These are phyloP conservation scores for Fragum fragum DNA, from an alignment of 2,888 invertebrate genomes.

Conservation along the genomic window DNA sequence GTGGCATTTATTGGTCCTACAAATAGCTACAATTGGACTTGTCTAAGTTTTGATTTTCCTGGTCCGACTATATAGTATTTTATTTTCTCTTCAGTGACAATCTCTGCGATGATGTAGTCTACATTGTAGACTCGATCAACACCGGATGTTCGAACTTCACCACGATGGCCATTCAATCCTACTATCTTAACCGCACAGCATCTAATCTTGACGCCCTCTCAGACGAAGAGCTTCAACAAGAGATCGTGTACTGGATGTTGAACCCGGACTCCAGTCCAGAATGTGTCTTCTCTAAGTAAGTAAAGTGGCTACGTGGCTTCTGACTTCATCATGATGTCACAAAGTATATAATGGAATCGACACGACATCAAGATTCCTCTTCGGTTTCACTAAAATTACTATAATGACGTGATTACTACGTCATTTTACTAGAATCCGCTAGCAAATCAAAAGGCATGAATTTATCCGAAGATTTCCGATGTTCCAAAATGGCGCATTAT, in stretches of 20 bases:
- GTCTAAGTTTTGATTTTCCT: too few relatives aligned
- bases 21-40: too few relatives aligned
- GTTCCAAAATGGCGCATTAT: too few relatives aligned
- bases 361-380: too few relatives aligned
- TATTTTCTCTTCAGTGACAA: constrained; percentile 12
- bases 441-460: too few relatives aligned
- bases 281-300: constrained; percentile 56
- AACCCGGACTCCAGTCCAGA: constrained; percentile 37
- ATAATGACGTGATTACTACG: not conserved
- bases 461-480: too few relatives aligned
- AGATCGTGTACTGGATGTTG: constrained; percentile 35
- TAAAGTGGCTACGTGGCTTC: not conserved
- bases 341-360: too few relatives aligned
- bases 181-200: constrained; percentile 35
- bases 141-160: constrained; percentile 51
- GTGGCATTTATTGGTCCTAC: too few relatives aligned
- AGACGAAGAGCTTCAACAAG: constrained; percentile 24
- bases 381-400: too few relatives aligned
- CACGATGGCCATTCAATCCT: constrained; percentile 42
- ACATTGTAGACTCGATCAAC: constrained; percentile 8
- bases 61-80: too few relatives aligned
- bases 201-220: constrained; percentile 39
- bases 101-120: not conserved
- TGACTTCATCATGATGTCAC: too few relatives aligned
- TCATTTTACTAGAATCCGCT: not conserved